Evolutionary conservation across 2,888 invertebrate genomes (phyloP).

Genomic region (Cartodere bifasciata): DNA sequence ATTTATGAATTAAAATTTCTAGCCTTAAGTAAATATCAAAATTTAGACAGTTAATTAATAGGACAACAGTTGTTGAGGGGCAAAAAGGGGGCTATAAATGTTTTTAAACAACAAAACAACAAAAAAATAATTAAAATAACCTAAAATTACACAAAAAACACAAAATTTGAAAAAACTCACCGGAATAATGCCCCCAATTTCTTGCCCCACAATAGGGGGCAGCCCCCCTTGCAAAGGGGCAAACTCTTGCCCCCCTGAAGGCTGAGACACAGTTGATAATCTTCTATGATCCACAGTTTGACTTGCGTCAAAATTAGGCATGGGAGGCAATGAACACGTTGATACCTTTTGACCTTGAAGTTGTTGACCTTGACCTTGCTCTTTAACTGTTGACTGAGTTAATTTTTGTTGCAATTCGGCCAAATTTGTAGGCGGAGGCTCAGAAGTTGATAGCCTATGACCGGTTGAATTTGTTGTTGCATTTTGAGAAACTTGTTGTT

Average conservation of each 20-base stretch:
- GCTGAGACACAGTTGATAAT: constrained; percentile 29
- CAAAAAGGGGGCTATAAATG: too few species aligned
- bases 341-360: constrained; percentile 24
- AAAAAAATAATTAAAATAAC: too few species aligned
- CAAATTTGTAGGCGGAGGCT: constrained; percentile 27
- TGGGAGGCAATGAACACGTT: constrained; percentile 28
- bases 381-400: constrained; percentile 25
- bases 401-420: constrained; percentile 30
- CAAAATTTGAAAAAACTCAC: too few species aligned
- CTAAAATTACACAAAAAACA: too few species aligned
- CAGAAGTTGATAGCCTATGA: constrained; percentile 23
- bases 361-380: constrained; percentile 6
- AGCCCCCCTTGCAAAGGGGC: too few species aligned
- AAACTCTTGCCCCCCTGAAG: constrained; percentile 24
- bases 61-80: too few species aligned
- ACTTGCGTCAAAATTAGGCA: constrained; percentile 25
- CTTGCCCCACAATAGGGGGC: too few species aligned
- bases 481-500: constrained; percentile 1
- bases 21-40: too few species aligned
- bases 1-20: too few species aligned
- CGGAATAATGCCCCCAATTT: too few species aligned
- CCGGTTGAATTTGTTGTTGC: constrained; percentile 6
- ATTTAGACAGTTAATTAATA: too few species aligned
- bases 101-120: too few species aligned
- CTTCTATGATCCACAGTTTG: constrained; percentile 23